Base-by-base conservation (phyloP, 2,113 vertebrate species). In the Sinocyclocheilus grahami region DNA sequence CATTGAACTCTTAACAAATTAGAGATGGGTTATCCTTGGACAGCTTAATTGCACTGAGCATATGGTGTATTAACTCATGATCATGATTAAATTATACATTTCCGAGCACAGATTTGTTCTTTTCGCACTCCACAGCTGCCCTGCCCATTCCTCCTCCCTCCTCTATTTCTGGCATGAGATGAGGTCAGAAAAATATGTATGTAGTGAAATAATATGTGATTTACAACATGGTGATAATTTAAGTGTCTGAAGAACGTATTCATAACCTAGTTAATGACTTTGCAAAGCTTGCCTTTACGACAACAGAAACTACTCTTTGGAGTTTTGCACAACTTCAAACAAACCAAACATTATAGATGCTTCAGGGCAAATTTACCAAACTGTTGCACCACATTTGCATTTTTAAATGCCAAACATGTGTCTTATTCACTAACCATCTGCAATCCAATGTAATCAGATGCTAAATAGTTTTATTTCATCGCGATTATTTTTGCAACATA, bases 1-100 rank as follows among this genome's bases (percentile, higher is more conserved):
- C 93, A 93, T 93, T 94, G 94, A 94, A 94, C 92, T 93, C 90
- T 92, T 91, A 94, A 94, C 92, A 94, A 94, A 95, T 95, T 93
- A 93, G 88, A 90, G 88, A 89, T 91, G 90, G 94, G 93, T 93
- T 94, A 92, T 93, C 92, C 90, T 89, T 75, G 84, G 93, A 94
- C 92, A 92, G 91, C 90, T 87, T 95, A 93, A 94, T 94, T 94
- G 92, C 91, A 88, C 90, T 90, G 90, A 92, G 92, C 93, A 93
- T 94, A 94, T 93, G 93, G 92, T 89, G 85, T 88, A 93, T 94
- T 94, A 95, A 92, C 89, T 92, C 90, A 90, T 95, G 92, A 94
- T 95, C 90, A 93, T 94, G 93, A 94, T 93, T 91, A 91, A 95
- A 94, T 94, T 89, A 87, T 91, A 92, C 82, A 87, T 90, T 92